Percentiles rank a stretch among this genome's conserved stretches.
phyloP scores from a whole-genome alignment of 2,797 vertebrate species.

The Catostomus latipinnis region DNA sequence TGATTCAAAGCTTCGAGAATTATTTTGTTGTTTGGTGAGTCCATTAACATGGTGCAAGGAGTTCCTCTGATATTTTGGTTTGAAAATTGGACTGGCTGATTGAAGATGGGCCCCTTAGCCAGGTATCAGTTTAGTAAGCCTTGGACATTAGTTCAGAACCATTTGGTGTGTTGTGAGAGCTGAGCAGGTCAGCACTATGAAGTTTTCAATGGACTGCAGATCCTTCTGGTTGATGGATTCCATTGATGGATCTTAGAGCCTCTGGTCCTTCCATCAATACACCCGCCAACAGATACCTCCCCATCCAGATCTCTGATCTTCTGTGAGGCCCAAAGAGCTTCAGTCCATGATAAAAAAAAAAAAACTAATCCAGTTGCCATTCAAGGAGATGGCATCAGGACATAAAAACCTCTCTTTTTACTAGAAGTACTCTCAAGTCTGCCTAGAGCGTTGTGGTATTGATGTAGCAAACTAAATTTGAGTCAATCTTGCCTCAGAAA shows the following conservation, averaged over 20 bases:
- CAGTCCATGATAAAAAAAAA: conserved; percentile 67
- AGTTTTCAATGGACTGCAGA: conserved; percentile 50
- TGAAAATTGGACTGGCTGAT: neutral
- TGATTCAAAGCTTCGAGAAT: neutral
- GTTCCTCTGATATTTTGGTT: neutral
- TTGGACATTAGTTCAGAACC: conserved; percentile 1
- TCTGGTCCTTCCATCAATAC: conserved; percentile 71
- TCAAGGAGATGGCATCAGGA: conserved; percentile 81
- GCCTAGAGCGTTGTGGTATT: conserved; percentile 78
- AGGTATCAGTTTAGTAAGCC: conserved; percentile 18
- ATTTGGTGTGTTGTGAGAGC: conserved; percentile 25
- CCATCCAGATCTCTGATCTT: conserved; percentile 77
- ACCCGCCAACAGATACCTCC: conserved; percentile 67
- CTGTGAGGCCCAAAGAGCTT: conserved; percentile 72
- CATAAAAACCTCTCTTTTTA: conserved; percentile 79
- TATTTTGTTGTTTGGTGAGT: neutral
- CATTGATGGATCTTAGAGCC: conserved; percentile 59
- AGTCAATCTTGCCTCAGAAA: conserved; percentile 81
- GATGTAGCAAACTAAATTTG: conserved; percentile 85
- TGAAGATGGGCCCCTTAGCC: conserved; percentile 24
- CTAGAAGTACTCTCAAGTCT: conserved; percentile 73
- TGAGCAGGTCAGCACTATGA: conserved; percentile 30
- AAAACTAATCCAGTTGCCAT: conserved; percentile 71
- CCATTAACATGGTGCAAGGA: neutral
- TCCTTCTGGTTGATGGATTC: conserved; percentile 50